These are phyloP conservation scores for Xylota sylvarum DNA, from an alignment of 2,888 invertebrate species.

Conservation along the genomic window DNA sequence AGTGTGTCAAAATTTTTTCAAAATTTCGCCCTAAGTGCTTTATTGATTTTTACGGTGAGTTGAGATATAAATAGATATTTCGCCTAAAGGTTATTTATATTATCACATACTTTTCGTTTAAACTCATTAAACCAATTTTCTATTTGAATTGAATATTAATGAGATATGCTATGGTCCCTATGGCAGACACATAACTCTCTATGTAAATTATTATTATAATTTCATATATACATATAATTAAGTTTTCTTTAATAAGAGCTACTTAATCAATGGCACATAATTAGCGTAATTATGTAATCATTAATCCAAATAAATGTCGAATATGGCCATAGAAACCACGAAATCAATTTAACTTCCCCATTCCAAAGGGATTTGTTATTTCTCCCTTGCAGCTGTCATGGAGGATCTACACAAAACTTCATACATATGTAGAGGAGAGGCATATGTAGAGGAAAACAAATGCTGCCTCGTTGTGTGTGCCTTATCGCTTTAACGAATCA, in stretches of 20 bases:
- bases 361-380: neutral
- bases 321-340: neutral
- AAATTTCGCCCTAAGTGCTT: no score
- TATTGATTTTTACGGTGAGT: no score
- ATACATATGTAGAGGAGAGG: neutral
- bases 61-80: no score
- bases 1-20: no score
- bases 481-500: slow-evolving; percentile 2
- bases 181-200: no score
- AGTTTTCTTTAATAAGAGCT: neutral
- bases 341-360: neutral
- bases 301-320: slow-evolving; percentile 1
- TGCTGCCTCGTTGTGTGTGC: neutral
- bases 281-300: neutral
- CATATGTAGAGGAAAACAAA: neutral
- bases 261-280: neutral
- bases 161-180: no score
- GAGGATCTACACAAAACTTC: no score
- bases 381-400: neutral
- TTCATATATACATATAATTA: neutral
- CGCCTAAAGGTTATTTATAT: no score
- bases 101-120: no score
- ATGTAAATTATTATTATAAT: neutral
- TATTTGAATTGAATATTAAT: no score
- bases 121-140: no score